Conservation (phyloP, 2,797 vertebrate genomes). For the Fratercula arctica region DNA sequence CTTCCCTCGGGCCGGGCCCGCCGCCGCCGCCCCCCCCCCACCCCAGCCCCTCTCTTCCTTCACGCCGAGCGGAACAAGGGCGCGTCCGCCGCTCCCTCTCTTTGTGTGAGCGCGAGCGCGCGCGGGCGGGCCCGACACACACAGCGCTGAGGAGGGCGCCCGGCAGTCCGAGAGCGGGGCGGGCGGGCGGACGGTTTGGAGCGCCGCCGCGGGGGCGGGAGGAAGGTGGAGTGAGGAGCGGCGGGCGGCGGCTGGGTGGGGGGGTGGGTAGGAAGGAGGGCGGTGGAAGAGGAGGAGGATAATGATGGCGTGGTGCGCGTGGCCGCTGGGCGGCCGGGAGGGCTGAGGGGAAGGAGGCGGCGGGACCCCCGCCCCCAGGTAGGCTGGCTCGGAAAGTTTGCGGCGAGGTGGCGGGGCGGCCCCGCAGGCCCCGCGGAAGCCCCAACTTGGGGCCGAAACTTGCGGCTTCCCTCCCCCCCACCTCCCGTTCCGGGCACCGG, state of each 20-base stretch:
- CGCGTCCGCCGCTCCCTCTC: constrained; percentile 16
- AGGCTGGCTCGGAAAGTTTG: constrained; percentile 42
- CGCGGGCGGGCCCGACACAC: constrained; percentile 16
- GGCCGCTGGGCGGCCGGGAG: constrained; percentile 6
- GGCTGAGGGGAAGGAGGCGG: background rate
- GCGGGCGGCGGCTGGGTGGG: background rate
- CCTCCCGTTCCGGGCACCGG: background rate
- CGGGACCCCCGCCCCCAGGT: constrained; percentile 28
- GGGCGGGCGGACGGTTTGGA: background rate
- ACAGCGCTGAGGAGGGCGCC: background rate
- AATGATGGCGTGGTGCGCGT: constrained; percentile 1
- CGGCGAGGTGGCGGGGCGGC: background rate
- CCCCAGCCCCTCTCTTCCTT: background rate
- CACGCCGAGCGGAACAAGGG: background rate
- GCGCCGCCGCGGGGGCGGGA: background rate
- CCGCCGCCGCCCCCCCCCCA: background rate
- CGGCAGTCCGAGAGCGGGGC: background rate
- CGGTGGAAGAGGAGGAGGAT: background rate
- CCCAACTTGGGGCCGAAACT: background rate
- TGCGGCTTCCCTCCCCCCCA: background rate
- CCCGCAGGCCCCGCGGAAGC: background rate
- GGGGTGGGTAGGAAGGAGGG: background rate
- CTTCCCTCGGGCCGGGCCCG: background rate
- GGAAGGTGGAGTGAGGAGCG: constrained; percentile 15
- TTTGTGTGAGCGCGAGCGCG: constrained; percentile 35